Percentiles rank a stretch among this genome's conserved stretches.
Evolutionary conservation across 2,113 vertebrate species (phyloP).

Genomic region (Circaetus cinerascens): DNA sequence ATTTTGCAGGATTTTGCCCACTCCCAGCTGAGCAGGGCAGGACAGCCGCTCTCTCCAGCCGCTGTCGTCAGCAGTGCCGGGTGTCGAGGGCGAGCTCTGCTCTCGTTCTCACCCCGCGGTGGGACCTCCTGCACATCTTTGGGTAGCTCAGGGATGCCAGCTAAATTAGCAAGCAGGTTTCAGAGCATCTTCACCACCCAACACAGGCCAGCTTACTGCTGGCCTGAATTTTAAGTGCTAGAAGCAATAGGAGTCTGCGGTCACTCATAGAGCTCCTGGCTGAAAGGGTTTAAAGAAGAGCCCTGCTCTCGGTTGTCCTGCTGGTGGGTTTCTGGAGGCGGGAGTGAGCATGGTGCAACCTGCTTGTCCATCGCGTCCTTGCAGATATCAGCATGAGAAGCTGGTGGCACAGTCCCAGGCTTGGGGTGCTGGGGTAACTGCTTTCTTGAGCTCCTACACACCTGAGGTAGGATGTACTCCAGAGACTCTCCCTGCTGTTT

Average conservation of each 20-base stretch:
- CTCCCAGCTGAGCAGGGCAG: neutral
- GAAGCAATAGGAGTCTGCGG: neutral
- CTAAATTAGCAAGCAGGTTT: neutral
- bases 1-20: neutral
- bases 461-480: neutral
- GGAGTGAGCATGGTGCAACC: neutral
- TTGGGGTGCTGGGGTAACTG: neutral
- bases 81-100: neutral
- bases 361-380: neutral
- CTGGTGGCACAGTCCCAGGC: neutral
- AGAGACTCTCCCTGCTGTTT: neutral
- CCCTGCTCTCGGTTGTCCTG: neutral
- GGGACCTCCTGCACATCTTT: neutral
- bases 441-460: neutral
- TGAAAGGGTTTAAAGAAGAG: neutral
- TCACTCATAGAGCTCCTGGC: neutral
- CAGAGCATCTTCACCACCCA: neutral
- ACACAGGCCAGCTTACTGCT: neutral
- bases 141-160: neutral
- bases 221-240: neutral
- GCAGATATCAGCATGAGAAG: neutral
- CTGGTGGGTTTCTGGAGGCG: neutral
- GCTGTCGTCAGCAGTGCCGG: accelerated
- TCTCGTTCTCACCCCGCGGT: accelerated
- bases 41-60: neutral